These are phyloP conservation scores for Mystacides longicornis DNA, from an alignment of 2,888 invertebrate genomes.

Conservation along the genomic window DNA sequence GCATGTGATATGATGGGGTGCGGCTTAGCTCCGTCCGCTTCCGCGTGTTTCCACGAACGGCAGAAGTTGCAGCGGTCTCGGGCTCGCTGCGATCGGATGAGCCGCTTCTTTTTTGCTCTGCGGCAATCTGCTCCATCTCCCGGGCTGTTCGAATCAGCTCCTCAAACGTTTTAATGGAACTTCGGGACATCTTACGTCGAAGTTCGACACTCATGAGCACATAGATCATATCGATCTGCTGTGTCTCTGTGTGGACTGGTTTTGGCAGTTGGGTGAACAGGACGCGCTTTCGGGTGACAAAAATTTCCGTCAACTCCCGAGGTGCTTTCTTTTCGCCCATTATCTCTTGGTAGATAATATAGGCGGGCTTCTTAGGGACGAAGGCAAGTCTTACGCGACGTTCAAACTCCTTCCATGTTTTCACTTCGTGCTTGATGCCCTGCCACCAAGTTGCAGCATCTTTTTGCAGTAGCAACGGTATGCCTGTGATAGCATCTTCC, in stretches of 20 bases:
- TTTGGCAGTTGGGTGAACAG: too few relatives aligned
- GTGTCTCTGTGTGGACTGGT: too few relatives aligned
- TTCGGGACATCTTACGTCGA: not conserved
- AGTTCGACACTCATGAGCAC: too few relatives aligned
- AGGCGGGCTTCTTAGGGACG: too few relatives aligned
- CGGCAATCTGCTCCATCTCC: too few relatives aligned
- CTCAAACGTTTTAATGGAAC: not conserved
- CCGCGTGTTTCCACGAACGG: too few relatives aligned
- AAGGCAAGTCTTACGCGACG: not conserved
- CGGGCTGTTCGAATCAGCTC: not conserved
- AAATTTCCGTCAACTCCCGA: not conserved
- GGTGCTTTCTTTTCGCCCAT: not conserved
- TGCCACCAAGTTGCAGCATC: not conserved
- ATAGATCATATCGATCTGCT: too few relatives aligned
- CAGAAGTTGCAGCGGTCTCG: not conserved
- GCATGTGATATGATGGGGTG: too few relatives aligned
- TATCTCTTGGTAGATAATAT: not conserved
- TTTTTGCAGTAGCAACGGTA: not conserved
- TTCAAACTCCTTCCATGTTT: not conserved
- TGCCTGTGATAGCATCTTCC: too few relatives aligned
- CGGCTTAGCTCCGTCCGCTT: too few relatives aligned
- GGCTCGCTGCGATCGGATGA: not conserved
- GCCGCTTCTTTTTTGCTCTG: not conserved
- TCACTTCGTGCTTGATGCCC: not conserved
- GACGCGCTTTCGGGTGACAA: not conserved